Percentiles rank a stretch among this genome's conserved stretches.
Evolutionary conservation across 2,888 invertebrate species (phyloP).

Genomic region (Dryococelus australis): DNA sequence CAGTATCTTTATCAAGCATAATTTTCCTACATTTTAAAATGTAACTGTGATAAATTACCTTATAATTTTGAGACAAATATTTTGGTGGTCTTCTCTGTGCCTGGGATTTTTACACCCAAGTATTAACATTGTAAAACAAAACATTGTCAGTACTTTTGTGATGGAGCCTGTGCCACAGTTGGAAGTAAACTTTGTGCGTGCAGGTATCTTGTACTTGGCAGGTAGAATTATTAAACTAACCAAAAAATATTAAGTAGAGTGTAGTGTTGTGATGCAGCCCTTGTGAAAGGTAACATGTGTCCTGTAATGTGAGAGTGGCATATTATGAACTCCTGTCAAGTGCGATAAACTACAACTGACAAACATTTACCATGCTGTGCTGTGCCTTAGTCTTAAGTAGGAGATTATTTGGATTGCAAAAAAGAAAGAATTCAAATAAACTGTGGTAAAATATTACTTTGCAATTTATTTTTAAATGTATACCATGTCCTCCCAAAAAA

Average conservation of each 20-base stretch:
- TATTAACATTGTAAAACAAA: neutral
- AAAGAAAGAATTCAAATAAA: neutral
- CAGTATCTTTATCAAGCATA: neutral
- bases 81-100: neutral
- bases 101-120: constrained; percentile 1
- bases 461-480: neutral
- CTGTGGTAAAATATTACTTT: neutral
- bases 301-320: neutral
- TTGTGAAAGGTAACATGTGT: too few relatives aligned
- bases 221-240: neutral
- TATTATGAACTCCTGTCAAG: neutral
- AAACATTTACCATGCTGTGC: constrained; percentile 8
- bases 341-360: neutral
- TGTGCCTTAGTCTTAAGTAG: neutral
- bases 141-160: neutral
- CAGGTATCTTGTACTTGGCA: neutral
- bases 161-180: neutral
- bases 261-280: neutral
- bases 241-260: neutral
- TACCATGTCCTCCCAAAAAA: too few relatives aligned
- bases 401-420: neutral
- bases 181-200: neutral
- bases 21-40: neutral
- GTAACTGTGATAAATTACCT: constrained; percentile 2
- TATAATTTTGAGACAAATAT: neutral